These are phyloP conservation scores for Girardia tigrina DNA, from an alignment of 2,888 invertebrate species.

Conservation along the genomic window DNA sequence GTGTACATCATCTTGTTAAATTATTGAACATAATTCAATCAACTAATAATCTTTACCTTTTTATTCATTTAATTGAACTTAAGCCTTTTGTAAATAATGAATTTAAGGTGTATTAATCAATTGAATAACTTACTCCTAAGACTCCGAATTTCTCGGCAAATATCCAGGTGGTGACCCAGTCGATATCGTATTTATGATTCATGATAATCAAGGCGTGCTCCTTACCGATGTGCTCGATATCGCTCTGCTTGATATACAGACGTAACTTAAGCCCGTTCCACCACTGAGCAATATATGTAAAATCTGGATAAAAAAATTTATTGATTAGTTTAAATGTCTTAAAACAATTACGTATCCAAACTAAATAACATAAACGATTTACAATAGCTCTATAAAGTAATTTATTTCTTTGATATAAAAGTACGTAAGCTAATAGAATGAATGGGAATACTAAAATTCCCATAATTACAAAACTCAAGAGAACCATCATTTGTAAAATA, in stretches of 20 bases:
- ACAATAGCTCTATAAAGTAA: background rate
- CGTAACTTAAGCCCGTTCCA: slow-evolving; percentile 67
- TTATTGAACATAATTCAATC: no score
- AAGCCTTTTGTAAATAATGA: no score
- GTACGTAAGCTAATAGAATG: background rate
- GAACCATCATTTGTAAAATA: background rate
- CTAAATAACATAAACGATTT: slow-evolving; percentile 4
- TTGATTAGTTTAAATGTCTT: slow-evolving; percentile 41
- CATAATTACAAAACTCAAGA: background rate
- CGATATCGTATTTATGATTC: slow-evolving; percentile 87
- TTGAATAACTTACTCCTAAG: slow-evolving; percentile 61
- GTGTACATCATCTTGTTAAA: no score
- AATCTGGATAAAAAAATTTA: slow-evolving; percentile 56
- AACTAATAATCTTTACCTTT: no score
- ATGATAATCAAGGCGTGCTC: slow-evolving; percentile 77
- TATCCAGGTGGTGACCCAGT: slow-evolving; percentile 87
- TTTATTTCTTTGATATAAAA: background rate
- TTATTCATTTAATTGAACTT: no score
- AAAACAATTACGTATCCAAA: background rate
- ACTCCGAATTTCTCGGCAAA: slow-evolving; percentile 66
- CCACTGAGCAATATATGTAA: slow-evolving; percentile 82
- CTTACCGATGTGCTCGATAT: slow-evolving; percentile 58
- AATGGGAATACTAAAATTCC: background rate
- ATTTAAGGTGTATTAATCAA: background rate
- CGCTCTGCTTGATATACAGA: slow-evolving; percentile 60